phyloP scores from a whole-genome alignment of 2,888 invertebrate species.

The Nasonia oneida region DNA sequence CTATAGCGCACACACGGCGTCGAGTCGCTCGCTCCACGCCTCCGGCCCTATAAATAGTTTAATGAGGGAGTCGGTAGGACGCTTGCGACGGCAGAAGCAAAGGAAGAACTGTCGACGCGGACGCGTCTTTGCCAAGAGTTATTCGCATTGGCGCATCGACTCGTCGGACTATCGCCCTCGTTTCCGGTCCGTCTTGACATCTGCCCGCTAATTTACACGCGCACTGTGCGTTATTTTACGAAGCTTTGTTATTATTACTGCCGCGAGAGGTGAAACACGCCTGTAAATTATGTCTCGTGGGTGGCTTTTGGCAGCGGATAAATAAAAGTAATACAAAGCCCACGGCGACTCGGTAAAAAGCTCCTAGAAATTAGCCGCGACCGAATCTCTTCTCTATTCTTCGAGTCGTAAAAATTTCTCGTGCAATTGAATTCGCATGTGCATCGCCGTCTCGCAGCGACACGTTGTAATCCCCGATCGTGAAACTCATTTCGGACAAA shows the following conservation, averaged over 20 bases:
- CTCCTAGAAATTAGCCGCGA: constrained; percentile 20
- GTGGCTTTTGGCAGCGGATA: background rate
- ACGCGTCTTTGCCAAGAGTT: constrained; percentile 62
- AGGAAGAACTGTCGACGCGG: constrained; percentile 23
- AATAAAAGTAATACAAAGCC: background rate
- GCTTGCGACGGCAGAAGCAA: background rate
- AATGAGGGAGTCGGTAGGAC: constrained; percentile 14
- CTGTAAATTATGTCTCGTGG: background rate
- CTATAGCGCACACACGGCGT: background rate
- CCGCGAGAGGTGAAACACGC: background rate
- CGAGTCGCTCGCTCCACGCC: background rate
- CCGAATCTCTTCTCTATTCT: constrained; percentile 1
- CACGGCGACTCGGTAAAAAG: background rate
- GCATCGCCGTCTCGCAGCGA: background rate
- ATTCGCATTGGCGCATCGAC: constrained; percentile 62
- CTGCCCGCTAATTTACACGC: constrained; percentile 17
- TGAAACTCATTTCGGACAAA: constrained; percentile 55
- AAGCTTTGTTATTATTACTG: background rate
- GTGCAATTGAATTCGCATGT: constrained; percentile 51
- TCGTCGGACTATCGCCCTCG: constrained; percentile 53
- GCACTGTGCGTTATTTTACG: too few relatives aligned
- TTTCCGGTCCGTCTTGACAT: constrained; percentile 21
- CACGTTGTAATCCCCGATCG: constrained; percentile 55
- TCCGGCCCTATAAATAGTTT: constrained; percentile 40
- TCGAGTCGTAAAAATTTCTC: constrained; percentile 48